Conservation (phyloP, 2,113 vertebrate genomes). For the Cyanocitta stelleri region DNA sequence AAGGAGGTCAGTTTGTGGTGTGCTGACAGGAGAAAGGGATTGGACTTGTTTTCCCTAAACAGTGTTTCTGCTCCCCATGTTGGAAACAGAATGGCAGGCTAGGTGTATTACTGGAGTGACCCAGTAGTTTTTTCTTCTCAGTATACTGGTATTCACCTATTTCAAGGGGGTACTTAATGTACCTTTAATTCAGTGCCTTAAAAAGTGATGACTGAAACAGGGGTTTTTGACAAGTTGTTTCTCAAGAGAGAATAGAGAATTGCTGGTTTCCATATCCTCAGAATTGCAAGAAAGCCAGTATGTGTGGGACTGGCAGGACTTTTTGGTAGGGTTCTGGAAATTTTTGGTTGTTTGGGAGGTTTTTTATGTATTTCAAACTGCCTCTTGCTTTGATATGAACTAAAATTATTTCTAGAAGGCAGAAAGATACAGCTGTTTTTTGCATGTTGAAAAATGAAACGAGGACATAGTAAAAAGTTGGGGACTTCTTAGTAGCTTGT, state of each 20-base stretch:
- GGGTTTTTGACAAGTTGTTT: not conserved
- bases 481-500: not conserved
- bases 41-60: not conserved
- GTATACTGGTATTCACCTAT: not conserved
- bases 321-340: not conserved
- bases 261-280: not conserved
- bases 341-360: not conserved
- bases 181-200: not conserved
- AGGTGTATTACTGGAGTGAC: not conserved
- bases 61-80: not conserved
- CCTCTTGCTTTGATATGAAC: not conserved
- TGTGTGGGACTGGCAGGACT: fast-evolving
- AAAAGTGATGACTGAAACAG: not conserved
- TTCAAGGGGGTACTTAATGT: not conserved
- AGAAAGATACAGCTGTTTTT: not conserved
- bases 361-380: not conserved
- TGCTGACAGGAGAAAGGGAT: not conserved
- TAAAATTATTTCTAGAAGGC: not conserved
- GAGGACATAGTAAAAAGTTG: not conserved
- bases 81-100: not conserved
- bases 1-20: not conserved
- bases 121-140: not conserved
- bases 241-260: not conserved
- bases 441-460: not conserved
- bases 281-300: not conserved